Evolutionary conservation across 2,888 invertebrate species (phyloP), one percentile per base, ranked within the genome.

Genomic region (Phytoseiulus persimilis): DNA sequence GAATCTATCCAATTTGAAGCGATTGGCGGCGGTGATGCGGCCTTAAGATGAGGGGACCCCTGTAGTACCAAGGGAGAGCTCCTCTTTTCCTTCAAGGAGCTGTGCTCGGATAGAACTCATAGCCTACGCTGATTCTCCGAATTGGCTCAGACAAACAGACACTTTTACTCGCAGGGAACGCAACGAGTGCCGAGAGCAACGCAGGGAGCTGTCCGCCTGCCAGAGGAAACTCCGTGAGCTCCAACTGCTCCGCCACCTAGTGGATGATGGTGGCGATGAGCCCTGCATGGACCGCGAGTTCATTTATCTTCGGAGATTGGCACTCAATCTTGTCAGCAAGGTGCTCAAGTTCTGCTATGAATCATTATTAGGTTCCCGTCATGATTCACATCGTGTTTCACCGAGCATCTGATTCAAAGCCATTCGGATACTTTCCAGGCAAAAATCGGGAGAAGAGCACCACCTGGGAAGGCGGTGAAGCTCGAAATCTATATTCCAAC

Each of bases 121-220:
- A n/a, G n/a, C n/a, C 14, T 39, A 39, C 5, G 39, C 39, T 39
- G 5, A 39, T 39, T 39, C 5, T 39, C 39, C 3, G 39, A 39
- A 39, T 39, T 6, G 39, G 3, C 39, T 65, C 65, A 6, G 18
- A 65, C 65, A 2, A 2, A 18, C 5, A 65, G 28, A 3, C 9
- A 39, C 39, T 23, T 65, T 11, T 32, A 0, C 6, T 31, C n/a
- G 9, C 87, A 87, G 87, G n/a, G 87, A 87, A 23, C 87, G 87
- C 87, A 87, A 87, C 33, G 87, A 87, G n/a, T 87, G 87, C 32
- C 87, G 87, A 23, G 87, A 87, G 33, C 87, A 87, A 45, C 87
- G 87, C 87, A 87, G n/a, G 31, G 87, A 87, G 14, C 87, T 87
- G 6, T 39, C 33, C 39, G 45, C 31, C 11, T 87, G 87, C n/a